Evolutionary conservation across 1,140 invertebrate genomes (phyloP), one percentile per base, ranked within the genome.

Genomic region (Sesamia nonagrioides): DNA sequence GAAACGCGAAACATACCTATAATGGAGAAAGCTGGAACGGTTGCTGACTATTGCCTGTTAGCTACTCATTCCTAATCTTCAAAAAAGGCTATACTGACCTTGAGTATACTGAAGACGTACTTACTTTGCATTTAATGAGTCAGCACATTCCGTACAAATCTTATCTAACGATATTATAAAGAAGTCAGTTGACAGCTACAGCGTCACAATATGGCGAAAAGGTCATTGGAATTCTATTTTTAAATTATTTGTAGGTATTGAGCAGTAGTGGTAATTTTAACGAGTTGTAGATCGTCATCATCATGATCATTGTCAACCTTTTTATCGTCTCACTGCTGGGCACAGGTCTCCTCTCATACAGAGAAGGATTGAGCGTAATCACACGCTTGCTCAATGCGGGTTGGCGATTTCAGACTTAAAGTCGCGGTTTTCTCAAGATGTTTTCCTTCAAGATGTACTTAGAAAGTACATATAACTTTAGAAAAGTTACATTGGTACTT

Each of bases 141-240:
- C 60, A 63, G 60, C 60, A 63, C 60, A 63, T 63, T 63, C 60
- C 35, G 18, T 9, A 11, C 7, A 18, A 63, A 37, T 63, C 54
- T 56, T 56, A 56, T 21, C 54, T 27, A 56, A 56, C 21, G 60
- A 35, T n/a, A 21, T 8, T 63, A 18, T 40, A 63, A 63, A 42
- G 6, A 42, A 40, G 35, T 63, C 18, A 42, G 35, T 63, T 42
- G 35, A 17, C 35, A 63, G 35, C 35, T 63, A n/a, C 40, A 2
- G 17, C 60, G 60, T 42, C 35, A 40, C 37, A 18, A 56, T 56
- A 56, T 56, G 9, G 54, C 54, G 54, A 13, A 56, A 56, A 56
- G 54, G 54, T 56, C 54, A 56, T 11, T 56, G 2, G 27, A 56
- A 21, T 56, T 27, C 21, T 56, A 27, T 56, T 56, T 56, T 27